phyloP scores from a whole-genome alignment of 1,140 invertebrate species.

The Octopus bimaculoides region DNA sequence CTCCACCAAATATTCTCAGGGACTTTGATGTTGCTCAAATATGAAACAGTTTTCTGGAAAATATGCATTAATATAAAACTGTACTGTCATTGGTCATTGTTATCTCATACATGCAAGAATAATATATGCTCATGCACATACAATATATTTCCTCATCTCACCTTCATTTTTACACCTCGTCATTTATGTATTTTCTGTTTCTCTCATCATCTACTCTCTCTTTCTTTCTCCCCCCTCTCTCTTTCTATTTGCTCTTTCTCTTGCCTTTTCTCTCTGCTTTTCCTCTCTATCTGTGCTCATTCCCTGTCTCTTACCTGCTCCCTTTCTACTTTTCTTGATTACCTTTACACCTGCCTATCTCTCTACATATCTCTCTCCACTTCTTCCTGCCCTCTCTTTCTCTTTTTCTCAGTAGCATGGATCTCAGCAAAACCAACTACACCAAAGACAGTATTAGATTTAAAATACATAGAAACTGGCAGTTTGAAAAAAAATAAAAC shows the following conservation, averaged over 20 bases:
- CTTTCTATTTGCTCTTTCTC: neutral
- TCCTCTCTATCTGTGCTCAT: neutral
- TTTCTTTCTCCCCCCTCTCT: neutral
- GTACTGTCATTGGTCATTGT: neutral
- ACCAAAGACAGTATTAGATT: too few species aligned
- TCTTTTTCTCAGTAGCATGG: neutral
- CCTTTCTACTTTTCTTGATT: neutral
- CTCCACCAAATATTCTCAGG: neutral
- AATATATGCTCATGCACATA: neutral
- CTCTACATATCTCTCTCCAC: neutral
- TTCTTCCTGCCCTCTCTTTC: neutral
- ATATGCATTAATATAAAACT: too few species aligned
- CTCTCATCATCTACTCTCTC: neutral
- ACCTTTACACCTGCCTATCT: neutral
- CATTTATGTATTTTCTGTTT: neutral
- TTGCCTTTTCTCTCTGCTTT: neutral
- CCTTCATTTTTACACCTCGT: neutral
- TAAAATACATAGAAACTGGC: too few species aligned
- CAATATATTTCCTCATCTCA: neutral
- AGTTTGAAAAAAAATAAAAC: too few species aligned
- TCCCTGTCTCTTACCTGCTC: neutral
- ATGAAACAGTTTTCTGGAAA: too few species aligned
- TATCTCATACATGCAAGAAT: neutral
- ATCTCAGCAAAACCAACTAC: too few species aligned
- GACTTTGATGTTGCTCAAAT: too few species aligned